These are phyloP conservation scores for Poeciliopsis infans DNA, from an alignment of 2,797 vertebrate genomes.

Conservation along the genomic window DNA sequence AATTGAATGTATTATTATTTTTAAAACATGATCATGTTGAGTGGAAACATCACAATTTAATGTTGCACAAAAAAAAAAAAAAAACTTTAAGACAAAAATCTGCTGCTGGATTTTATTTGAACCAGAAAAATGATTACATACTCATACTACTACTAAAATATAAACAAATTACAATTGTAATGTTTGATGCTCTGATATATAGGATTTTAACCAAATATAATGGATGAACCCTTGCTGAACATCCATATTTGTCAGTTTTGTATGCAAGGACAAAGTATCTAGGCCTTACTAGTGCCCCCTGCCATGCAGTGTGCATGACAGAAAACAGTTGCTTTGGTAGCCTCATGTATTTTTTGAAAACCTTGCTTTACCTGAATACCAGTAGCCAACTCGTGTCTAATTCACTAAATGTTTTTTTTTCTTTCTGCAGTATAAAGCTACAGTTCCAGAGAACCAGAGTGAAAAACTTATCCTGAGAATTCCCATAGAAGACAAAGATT, in stretches of 20 bases:
- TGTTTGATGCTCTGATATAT: background rate
- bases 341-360: background rate
- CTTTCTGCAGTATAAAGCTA: constrained; percentile 75
- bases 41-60: background rate
- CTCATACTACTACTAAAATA: background rate
- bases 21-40: background rate
- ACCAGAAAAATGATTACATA: background rate
- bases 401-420: background rate
- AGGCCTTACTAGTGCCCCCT: background rate
- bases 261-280: background rate
- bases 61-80: background rate
- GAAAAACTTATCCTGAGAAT: constrained; percentile 83
- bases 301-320: background rate
- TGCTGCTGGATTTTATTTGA: background rate
- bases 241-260: background rate
- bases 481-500: constrained; percentile 84
- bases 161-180: background rate
- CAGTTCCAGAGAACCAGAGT: constrained; percentile 83
- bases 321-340: background rate
- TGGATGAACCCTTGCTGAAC: background rate
- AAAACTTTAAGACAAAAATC: background rate
- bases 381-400: background rate
- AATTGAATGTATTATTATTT: background rate
- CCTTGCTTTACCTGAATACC: background rate
- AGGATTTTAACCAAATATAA: background rate